phyloP scores from a whole-genome alignment of 1,140 invertebrate genomes.

The Nilaparvata lugens region DNA sequence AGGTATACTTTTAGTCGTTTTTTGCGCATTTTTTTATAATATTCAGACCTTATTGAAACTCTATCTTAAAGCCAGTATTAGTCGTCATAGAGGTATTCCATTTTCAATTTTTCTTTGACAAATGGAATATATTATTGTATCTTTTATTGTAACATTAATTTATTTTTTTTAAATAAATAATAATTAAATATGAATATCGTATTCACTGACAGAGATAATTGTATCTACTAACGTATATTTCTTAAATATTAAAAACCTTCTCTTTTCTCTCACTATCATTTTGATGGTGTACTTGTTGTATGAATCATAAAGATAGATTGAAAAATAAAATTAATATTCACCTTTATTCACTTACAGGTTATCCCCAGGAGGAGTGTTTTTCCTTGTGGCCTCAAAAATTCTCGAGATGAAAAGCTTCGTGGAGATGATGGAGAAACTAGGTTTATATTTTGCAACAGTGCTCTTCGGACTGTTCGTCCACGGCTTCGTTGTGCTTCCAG shows the following conservation, averaged over 20 bases:
- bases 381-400: constrained; percentile 72
- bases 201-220: neutral
- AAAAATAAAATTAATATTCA: neutral
- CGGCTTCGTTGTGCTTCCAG: constrained; percentile 76
- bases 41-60: no score
- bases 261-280: no score
- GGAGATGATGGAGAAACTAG: constrained; percentile 63
- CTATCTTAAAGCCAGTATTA: no score
- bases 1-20: no score
- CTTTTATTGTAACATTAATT: neutral
- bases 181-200: neutral
- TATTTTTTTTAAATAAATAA: neutral
- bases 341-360: constrained; percentile 46
- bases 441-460: constrained; percentile 87
- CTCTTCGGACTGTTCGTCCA: constrained; percentile 81
- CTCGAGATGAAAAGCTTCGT: constrained; percentile 67
- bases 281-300: no score
- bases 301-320: no score
- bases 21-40: no score
- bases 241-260: neutral
- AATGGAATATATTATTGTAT: neutral
- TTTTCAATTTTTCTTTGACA: no score
- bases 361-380: constrained; percentile 74
- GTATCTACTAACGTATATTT: no score
- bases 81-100: no score